Conservation (phyloP, 2,888 invertebrate species). For the Tetramorium bicarinatum region DNA sequence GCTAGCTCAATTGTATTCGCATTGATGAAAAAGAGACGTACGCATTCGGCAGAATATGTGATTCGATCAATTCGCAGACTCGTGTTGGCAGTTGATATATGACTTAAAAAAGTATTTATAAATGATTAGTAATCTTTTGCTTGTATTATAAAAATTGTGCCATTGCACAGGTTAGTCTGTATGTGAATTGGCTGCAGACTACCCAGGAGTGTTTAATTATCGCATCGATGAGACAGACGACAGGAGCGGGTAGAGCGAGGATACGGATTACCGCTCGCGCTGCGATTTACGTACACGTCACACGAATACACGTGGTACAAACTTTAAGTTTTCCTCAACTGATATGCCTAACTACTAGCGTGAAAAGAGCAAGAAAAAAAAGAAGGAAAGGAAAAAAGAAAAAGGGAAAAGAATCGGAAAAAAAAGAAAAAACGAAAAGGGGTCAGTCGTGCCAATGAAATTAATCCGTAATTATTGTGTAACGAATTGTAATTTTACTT, state of each 20-base stretch:
- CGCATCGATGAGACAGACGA: not conserved
- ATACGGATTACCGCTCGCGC: conserved; percentile 42
- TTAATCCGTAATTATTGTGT: conserved; percentile 59
- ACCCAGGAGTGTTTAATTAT: conserved; percentile 21
- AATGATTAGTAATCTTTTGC: conserved; percentile 55
- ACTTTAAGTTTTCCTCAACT: conserved; percentile 62
- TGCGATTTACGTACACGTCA: conserved; percentile 36
- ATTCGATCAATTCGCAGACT: conserved; percentile 69
- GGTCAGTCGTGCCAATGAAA: conserved; percentile 69
- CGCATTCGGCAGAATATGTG: conserved; percentile 56
- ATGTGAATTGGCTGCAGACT: conserved; percentile 41
- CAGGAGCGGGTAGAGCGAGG: conserved; percentile 31
- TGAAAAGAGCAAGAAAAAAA: conserved; percentile 23
- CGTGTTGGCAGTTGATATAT: conserved; percentile 74
- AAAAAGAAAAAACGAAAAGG: conserved; percentile 9
- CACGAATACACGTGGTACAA: conserved; percentile 52
- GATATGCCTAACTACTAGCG: conserved; percentile 60
- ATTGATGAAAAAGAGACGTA: conserved; percentile 51
- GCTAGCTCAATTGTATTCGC: conserved; percentile 75
- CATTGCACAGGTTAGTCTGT: conserved; percentile 53
- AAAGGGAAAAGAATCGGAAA: conserved; percentile 6
- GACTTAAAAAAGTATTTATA: conserved; percentile 48
- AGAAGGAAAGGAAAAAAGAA: not conserved
- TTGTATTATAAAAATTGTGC: conserved; percentile 61
- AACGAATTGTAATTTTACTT: conserved; percentile 55